Base-by-base conservation (phyloP, 2,113 vertebrate species). In the Aplodontia rufa region DNA sequence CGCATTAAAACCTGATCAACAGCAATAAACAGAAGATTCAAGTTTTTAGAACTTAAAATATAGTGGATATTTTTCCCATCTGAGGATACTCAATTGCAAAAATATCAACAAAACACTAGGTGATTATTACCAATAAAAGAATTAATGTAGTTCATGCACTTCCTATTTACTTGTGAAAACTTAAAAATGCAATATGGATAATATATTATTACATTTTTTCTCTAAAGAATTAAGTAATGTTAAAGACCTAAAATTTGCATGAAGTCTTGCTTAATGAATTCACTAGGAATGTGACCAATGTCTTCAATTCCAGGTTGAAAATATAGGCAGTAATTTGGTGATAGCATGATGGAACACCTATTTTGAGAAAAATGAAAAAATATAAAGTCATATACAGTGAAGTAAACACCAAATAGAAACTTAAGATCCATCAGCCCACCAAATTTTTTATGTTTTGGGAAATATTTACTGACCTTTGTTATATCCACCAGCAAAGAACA, bases 11-110 rank as follows among this genome's bases (percentile, higher is more conserved):
- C 20, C 3, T 90, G 17, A 78, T 93, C 6, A 78, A 58, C 47
- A 76, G 37, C n/a, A 92, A 92, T 45, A 16, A 45, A 78, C 53
- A 85, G 68, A 97, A 86, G 26, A 72, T 71, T 37, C 13, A 12
- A 6, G 35, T 94, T 94, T 97, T 95, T 64, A 96, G 86, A 49
- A 11, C 58, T 80, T 95, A 75, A 97, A 95, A 92, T 11, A 62
- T 26, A 66, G 4, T 10, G 12, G 0, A 11, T 10, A 49, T 74
- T 86, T 80, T 13, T 69, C 64, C 58, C 49, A n/a, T 84, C 80
- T 71, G 19, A 68, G 45, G 9, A 51, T 66, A 75, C 37, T n/a
- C 14, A 91, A 26, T 37, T 68, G 6, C 40, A 83, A 96, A 82
- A 95, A 53, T 51, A 71, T 62, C 42, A 85, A 72, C 35, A 93